Evolutionary conservation across 2,797 vertebrate species (phyloP).

Genomic region (Neosilurus hyrtlii): DNA sequence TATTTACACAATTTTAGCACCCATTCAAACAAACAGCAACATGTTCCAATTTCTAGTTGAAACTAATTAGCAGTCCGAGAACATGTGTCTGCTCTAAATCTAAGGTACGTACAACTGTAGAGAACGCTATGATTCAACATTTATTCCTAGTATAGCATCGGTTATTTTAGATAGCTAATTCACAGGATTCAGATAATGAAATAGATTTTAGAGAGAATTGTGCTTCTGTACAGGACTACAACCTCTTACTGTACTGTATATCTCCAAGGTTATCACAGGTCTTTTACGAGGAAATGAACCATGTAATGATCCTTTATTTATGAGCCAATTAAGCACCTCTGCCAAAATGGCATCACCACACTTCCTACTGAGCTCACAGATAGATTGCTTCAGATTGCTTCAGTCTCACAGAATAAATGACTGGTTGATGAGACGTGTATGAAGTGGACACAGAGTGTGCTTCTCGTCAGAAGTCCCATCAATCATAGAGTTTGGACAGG

Average conservation of each 20-base stretch:
- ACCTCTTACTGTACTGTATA: conserved; percentile 5
- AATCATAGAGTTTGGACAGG: conserved; percentile 3
- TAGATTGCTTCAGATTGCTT: conserved; percentile 42
- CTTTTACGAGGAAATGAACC: conserved; percentile 20
- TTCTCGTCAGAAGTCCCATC: conserved; percentile 20
- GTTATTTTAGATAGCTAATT: conserved; percentile 18
- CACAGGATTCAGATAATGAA: conserved; percentile 11
- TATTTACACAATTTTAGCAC: conserved; percentile 22
- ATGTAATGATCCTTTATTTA: conserved; percentile 18
- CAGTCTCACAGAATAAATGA: conserved; percentile 34
- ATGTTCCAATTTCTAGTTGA: not conserved
- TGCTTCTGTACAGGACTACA: conserved; percentile 11
- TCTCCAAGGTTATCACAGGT: conserved; percentile 32
- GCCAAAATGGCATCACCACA: conserved; percentile 19
- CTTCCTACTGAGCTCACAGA: conserved; percentile 15
- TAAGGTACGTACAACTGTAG: not conserved
- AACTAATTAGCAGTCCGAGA: conserved; percentile 22
- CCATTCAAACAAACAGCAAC: conserved; percentile 15
- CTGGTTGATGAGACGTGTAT: conserved; percentile 25
- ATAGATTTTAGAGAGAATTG: not conserved
- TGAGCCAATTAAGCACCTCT: conserved; percentile 27
- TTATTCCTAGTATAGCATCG: conserved; percentile 12
- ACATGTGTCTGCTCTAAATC: conserved; percentile 24
- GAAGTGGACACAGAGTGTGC: conserved; percentile 3
- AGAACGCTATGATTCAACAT: not conserved